These are phyloP conservation scores for Phenganax marumi DNA, from an alignment of 92 coral and sea anemone genomes.

Conservation along the genomic window DNA sequence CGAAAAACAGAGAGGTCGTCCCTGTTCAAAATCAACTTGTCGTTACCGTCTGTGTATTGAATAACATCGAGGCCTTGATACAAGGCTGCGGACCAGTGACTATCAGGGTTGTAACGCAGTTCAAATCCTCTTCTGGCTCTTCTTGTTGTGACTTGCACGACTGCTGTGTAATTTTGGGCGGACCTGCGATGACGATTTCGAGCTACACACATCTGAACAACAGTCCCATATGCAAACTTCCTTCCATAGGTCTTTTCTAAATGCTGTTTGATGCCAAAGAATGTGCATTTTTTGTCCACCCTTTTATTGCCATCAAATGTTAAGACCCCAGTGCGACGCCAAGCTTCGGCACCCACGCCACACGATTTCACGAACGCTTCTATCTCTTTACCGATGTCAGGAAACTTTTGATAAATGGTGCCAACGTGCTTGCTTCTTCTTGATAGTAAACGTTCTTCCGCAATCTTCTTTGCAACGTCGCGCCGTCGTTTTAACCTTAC, in stretches of 20 bases:
- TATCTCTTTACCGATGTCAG: constrained; percentile 23
- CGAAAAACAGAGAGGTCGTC: constrained; percentile 28
- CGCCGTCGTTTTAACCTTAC: constrained; percentile 6
- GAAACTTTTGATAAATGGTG: not conserved
- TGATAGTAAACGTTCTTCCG: constrained; percentile 21
- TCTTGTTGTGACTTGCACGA: constrained; percentile 41
- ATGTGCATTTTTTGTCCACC: constrained; percentile 16
- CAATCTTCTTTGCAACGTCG: constrained; percentile 20
- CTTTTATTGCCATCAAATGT: constrained; percentile 35
- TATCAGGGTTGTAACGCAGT: constrained; percentile 43
- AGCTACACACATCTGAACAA: constrained; percentile 47
- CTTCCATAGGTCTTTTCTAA: constrained; percentile 9
- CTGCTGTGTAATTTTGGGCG: constrained; percentile 43
- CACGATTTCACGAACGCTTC: constrained; percentile 10
- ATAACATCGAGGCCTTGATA: constrained; percentile 37
- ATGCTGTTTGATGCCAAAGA: constrained; percentile 10
- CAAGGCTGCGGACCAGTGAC: constrained; percentile 46
- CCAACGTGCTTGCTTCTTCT: constrained; percentile 39
- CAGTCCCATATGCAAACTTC: constrained; percentile 31
- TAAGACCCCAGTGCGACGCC: constrained; percentile 34
- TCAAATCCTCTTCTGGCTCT: constrained; percentile 50
- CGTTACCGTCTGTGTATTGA: constrained; percentile 34
- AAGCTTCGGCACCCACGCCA: constrained; percentile 29
- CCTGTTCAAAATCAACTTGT: constrained; percentile 20
- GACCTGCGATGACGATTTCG: constrained; percentile 30